Conservation (phyloP, 2,888 invertebrate species). For the Nemurella pictetii region DNA sequence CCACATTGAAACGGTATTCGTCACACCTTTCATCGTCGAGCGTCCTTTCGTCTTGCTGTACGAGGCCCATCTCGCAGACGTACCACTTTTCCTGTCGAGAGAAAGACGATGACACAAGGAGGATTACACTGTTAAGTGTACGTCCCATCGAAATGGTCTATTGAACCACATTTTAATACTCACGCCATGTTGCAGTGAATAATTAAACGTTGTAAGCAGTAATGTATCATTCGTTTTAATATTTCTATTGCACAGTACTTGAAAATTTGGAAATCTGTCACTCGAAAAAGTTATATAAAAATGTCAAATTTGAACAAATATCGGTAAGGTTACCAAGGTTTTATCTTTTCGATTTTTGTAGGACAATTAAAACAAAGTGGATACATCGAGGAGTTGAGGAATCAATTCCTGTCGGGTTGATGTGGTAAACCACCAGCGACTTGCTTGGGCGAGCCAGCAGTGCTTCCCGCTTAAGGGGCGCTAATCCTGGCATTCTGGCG, state of each 20-base stretch:
- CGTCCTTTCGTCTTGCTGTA: conserved; percentile 29
- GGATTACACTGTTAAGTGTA: too few relatives aligned
- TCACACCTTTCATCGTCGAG: conserved; percentile 17
- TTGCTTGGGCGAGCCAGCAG: too few relatives aligned
- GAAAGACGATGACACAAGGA: neutral
- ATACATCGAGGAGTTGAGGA: too few relatives aligned
- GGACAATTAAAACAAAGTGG: too few relatives aligned
- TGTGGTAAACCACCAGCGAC: too few relatives aligned
- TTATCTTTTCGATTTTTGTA: neutral
- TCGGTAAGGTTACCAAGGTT: neutral
- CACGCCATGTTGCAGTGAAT: neutral
- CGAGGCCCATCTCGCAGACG: neutral
- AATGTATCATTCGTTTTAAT: neutral
- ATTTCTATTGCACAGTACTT: neutral
- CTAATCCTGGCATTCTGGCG: too few relatives aligned
- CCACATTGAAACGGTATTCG: too few relatives aligned
- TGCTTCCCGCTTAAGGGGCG: too few relatives aligned
- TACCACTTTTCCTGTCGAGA: neutral
- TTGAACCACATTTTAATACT: too few relatives aligned
- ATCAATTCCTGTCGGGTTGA: too few relatives aligned
- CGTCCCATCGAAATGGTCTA: too few relatives aligned
- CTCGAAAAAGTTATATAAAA: neutral
- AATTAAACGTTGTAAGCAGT: neutral
- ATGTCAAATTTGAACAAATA: neutral
- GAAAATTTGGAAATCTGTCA: neutral